A percentile compares a stretch with the other conserved stretches of the same genome.
Conservation (phyloP, 1,140 invertebrate genomes). For the Hypothenemus hampei region DNA sequence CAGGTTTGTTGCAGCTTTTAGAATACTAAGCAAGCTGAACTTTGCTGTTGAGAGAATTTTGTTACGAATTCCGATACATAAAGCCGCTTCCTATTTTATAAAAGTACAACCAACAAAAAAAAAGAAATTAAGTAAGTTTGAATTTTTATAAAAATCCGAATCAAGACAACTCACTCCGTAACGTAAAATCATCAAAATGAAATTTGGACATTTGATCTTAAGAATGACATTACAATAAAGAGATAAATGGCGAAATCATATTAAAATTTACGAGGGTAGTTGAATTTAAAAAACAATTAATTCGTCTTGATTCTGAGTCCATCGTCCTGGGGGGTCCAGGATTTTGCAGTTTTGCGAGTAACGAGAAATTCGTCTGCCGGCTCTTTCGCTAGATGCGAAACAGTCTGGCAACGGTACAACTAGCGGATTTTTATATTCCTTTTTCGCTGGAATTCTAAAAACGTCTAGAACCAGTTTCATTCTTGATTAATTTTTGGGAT, state of each 20-base stretch:
- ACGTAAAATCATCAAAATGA: no score
- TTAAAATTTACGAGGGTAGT: slow-evolving; percentile 19
- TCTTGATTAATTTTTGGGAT: slow-evolving; percentile 41
- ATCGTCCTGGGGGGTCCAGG: slow-evolving; percentile 9
- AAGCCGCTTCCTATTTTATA: slow-evolving; percentile 10
- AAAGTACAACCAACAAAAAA: background rate
- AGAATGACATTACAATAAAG: no score
- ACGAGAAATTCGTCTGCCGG: slow-evolving; percentile 19
- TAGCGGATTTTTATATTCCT: slow-evolving; percentile 32
- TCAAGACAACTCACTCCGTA: no score
- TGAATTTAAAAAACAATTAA: slow-evolving; percentile 24
- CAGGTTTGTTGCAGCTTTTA: slow-evolving; percentile 24
- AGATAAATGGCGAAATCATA: slow-evolving; percentile 21
- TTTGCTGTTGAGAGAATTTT: slow-evolving; percentile 11
- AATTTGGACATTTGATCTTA: no score
- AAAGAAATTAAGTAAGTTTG: background rate
- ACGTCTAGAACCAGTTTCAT: slow-evolving; percentile 34
- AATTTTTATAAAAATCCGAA: slow-evolving; percentile 6
- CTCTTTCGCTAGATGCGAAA: slow-evolving; percentile 15
- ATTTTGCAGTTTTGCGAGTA: slow-evolving; percentile 18
- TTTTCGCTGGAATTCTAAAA: slow-evolving; percentile 34
- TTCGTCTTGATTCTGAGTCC: slow-evolving; percentile 19
- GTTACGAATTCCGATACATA: slow-evolving; percentile 13
- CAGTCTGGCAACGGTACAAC: slow-evolving; percentile 35
- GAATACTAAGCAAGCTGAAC: slow-evolving; percentile 23